Evolutionary conservation across 2,797 vertebrate species (phyloP).

Genomic region (Sparus aurata): DNA sequence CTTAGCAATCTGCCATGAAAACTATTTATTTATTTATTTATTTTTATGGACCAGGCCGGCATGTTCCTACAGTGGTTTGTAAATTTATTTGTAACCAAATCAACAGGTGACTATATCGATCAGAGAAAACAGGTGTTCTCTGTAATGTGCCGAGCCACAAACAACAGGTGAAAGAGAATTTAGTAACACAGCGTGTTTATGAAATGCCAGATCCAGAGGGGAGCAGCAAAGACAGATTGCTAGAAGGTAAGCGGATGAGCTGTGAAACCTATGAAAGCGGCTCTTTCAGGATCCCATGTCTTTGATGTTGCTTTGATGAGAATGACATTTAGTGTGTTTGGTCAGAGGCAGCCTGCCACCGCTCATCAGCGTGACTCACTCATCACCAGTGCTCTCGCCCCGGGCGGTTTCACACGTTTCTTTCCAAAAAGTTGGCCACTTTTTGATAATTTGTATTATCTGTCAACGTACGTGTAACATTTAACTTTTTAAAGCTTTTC

Average conservation of each 20-base stretch:
- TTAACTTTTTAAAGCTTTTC: too few relatives aligned
- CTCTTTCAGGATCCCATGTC: constrained; percentile 1
- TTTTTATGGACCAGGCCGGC: too few relatives aligned
- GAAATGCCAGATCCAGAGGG: background rate
- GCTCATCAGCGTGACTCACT: constrained; percentile 29
- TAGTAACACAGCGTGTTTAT: background rate
- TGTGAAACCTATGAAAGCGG: constrained; percentile 8
- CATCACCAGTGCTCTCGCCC: background rate
- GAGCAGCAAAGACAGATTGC: background rate
- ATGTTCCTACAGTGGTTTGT: background rate
- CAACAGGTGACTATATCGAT: too few relatives aligned
- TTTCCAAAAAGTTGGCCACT: background rate
- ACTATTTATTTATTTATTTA: too few relatives aligned
- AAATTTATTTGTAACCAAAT: background rate
- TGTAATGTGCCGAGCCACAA: background rate
- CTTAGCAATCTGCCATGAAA: too few relatives aligned
- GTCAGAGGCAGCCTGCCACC: background rate
- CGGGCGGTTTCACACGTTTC: background rate
- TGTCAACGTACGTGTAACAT: background rate
- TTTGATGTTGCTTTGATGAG: constrained; percentile 38
- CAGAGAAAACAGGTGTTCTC: background rate
- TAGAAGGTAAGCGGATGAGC: constrained; percentile 4
- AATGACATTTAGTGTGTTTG: constrained; percentile 24
- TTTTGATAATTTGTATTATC: background rate
- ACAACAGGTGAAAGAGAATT: background rate